phyloP scores from a whole-genome alignment of 2,888 invertebrate genomes.

The Candidula unifasciata region DNA sequence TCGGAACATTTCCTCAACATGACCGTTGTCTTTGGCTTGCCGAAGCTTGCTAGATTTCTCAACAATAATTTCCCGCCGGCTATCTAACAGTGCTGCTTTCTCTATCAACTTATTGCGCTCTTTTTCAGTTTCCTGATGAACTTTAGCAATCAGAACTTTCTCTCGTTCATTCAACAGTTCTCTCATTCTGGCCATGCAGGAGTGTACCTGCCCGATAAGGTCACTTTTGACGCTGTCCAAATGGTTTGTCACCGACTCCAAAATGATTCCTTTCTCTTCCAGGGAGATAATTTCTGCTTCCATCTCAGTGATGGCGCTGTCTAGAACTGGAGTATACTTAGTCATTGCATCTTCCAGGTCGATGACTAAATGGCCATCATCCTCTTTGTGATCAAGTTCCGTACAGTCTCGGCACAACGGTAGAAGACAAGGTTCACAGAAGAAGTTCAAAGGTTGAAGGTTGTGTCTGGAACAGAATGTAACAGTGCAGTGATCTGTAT shows the following conservation, averaged over 20 bases:
- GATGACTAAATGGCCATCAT: conserved; percentile 65
- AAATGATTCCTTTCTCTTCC: conserved; percentile 60
- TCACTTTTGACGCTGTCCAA: conserved; percentile 57
- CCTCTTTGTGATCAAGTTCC: conserved; percentile 68
- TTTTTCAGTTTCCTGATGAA: conserved; percentile 58
- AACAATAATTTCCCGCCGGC: conserved; percentile 29
- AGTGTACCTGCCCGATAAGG: conserved; percentile 62
- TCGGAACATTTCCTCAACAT: conserved; percentile 66
- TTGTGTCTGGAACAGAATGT: conserved; percentile 69
- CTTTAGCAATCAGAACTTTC: conserved; percentile 63
- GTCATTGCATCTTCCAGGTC: conserved; percentile 67
- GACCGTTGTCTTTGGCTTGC: conserved; percentile 59
- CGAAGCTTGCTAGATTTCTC: conserved; percentile 53
- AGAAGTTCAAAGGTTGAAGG: conserved; percentile 71
- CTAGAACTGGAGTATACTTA: conserved; percentile 67
- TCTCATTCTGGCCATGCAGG: conserved; percentile 64
- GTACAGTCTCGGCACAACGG: conserved; percentile 72
- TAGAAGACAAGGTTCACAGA: conserved; percentile 69
- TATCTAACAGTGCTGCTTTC: conserved; percentile 48
- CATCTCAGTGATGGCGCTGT: conserved; percentile 64
- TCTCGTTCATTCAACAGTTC: conserved; percentile 65
- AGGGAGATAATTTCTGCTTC: conserved; percentile 61
- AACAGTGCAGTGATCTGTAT: conserved; percentile 66
- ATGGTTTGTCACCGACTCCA: conserved; percentile 60
- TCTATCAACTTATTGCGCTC: conserved; percentile 61